Percentiles rank a stretch among this genome's conserved stretches.
These are phyloP conservation scores for Lepidurus arcticus DNA, from an alignment of 1,140 invertebrate species.

Conservation along the genomic window DNA sequence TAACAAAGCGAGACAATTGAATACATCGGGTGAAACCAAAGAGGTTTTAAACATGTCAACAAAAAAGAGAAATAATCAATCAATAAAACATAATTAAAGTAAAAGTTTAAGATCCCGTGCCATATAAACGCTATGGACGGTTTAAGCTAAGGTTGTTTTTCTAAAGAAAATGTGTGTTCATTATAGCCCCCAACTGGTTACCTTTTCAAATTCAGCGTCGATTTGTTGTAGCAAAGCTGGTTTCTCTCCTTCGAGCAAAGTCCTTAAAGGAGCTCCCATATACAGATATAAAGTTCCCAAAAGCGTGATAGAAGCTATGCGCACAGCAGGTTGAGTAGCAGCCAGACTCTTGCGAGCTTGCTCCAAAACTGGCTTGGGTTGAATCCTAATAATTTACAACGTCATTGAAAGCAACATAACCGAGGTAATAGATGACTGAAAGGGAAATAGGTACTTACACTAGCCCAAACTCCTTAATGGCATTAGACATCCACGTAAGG, in stretches of 20 bases:
- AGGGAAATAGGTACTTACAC: slow-evolving; percentile 49
- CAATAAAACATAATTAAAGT: background rate
- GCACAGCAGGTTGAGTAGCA: slow-evolving; percentile 75
- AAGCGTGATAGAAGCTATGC: slow-evolving; percentile 63
- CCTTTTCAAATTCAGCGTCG: slow-evolving; percentile 78
- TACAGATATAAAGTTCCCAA: slow-evolving; percentile 70
- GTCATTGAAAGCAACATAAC: background rate
- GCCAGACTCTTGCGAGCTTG: slow-evolving; percentile 74
- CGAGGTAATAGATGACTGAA: background rate
- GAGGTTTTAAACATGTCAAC: slow-evolving; percentile 22
- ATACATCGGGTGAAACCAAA: background rate
- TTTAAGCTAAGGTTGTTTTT: background rate
- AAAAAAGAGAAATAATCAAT: slow-evolving; percentile 28
- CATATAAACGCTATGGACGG: background rate
- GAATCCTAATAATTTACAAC: slow-evolving; percentile 51
- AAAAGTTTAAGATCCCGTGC: background rate
- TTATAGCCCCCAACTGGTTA: slow-evolving; percentile 37
- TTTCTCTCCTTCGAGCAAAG: slow-evolving; percentile 83
- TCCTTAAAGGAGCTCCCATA: slow-evolving; percentile 64
- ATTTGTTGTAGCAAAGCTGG: slow-evolving; percentile 76
- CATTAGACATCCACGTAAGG: slow-evolving; percentile 67
- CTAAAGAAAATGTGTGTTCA: background rate
- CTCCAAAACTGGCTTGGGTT: slow-evolving; percentile 70
- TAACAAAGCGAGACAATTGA: background rate
- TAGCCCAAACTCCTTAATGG: slow-evolving; percentile 79